Base-by-base conservation (phyloP, 2,888 invertebrate species). In the Callinectes sapidus region DNA sequence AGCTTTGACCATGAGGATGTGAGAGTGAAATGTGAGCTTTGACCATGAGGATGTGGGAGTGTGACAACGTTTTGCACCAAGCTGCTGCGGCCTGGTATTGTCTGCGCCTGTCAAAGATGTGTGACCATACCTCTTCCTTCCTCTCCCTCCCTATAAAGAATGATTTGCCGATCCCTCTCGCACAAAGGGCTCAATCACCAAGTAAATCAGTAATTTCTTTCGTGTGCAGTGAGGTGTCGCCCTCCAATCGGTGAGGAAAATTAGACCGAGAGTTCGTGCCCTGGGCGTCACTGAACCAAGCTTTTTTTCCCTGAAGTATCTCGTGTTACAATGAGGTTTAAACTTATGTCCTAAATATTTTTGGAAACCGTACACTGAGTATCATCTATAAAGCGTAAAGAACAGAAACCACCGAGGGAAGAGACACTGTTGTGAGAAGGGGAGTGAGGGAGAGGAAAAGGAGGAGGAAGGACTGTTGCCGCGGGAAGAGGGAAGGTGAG, bases 391-490 rank as follows among this genome's bases (percentile, higher is more conserved):
- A 13, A 61, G 18, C 0, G 61, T 61, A 13, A 61, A 61, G 61
- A 61, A 23, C 23, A 61, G 3, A 61, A 61, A 61, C 61, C 18
- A 23, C 61, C 6, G 23, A 23, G 61, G 61, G 2, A 61, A 61
- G 23, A 61, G 18, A 61, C 23, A 23, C 23, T 61, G 23, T 61
- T 23, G 18, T 23, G 61, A 23, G 2, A 61, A 18, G 18, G 61
- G 18, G 61, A 61, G 18, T 23, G 61, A 61, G 61, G 23, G 18
- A 6, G 61, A 61, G 61, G 61, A 61, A 61, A 23, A 61, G 61
- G 61, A 61, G 61, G 61, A 61, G 61, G 61, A 61, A 61, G 61
- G 61, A 61, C 61, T 61, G 61, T 61, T 61, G 61, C 61, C 61
- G 18, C 61, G 61, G 61, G 61, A 61, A 61, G 61, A 61, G 61